Conservation (phyloP, 2,113 vertebrate species). For the Phaethon lepturus region DNA sequence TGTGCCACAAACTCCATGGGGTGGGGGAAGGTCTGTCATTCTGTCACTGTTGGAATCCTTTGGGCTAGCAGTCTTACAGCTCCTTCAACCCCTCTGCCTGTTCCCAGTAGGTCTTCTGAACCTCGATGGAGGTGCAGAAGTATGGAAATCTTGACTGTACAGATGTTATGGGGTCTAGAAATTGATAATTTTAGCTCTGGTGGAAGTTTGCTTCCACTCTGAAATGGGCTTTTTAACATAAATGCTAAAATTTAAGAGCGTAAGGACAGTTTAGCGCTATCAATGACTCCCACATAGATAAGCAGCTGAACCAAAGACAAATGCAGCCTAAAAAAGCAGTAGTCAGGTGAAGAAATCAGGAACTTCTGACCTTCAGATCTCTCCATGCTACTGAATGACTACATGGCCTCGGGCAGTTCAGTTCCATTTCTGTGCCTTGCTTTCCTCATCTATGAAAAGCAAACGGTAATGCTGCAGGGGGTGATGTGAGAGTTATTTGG, state of each 20-base stretch:
- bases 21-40: neutral
- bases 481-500: neutral
- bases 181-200: neutral
- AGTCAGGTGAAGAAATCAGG: neutral
- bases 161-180: neutral
- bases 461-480: neutral
- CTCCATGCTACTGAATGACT: neutral
- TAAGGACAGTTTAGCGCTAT: neutral
- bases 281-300: neutral
- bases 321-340: neutral
- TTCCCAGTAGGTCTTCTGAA: neutral
- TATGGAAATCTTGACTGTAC: neutral
- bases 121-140: neutral
- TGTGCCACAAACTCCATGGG: neutral
- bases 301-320: neutral
- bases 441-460: neutral
- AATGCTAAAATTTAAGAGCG: neutral
- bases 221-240: neutral
- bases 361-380: neutral
- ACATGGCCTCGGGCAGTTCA: accelerated
- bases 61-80: neutral
- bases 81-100: neutral
- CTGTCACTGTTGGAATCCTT: neutral
- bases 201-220: neutral
- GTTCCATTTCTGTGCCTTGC: neutral